Percentiles rank a stretch among this genome's conserved stretches.
phyloP scores from a whole-genome alignment of 35 echinoderm and acorn worm species.

The Apostichopus parvimensis region DNA sequence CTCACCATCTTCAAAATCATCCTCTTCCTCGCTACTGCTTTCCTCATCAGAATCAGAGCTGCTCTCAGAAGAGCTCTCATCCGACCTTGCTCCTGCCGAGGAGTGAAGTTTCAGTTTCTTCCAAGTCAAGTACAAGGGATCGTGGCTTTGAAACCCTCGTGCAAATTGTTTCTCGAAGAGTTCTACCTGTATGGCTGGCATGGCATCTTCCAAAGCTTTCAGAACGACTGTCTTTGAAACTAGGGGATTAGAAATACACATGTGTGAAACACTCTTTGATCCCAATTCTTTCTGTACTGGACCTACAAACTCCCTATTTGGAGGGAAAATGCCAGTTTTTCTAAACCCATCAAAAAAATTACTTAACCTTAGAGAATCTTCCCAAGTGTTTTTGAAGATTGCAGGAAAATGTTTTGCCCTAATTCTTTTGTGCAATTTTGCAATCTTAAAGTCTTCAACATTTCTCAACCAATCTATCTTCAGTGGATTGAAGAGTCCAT shows the following conservation, averaged over 20 bases:
- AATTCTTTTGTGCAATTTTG: background rate
- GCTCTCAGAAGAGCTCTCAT: slow-evolving; percentile 5
- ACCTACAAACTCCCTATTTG: slow-evolving; percentile 6
- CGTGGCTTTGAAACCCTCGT: slow-evolving; percentile 16
- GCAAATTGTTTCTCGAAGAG: slow-evolving; percentile 8
- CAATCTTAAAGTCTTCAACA: slow-evolving; percentile 22
- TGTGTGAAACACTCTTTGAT: background rate
- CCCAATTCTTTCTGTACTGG: background rate
- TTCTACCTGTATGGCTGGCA: slow-evolving; percentile 26
- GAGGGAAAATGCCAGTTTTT: slow-evolving; percentile 23
- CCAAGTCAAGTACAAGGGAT: slow-evolving; percentile 25
- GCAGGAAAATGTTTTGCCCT: background rate
- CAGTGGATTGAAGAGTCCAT: slow-evolving; percentile 1
- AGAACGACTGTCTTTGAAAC: slow-evolving; percentile 17
- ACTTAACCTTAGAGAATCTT: slow-evolving; percentile 36
- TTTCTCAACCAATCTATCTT: slow-evolving; percentile 30
- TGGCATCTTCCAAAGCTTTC: slow-evolving; percentile 29
- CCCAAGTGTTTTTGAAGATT: slow-evolving; percentile 9
- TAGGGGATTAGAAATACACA: background rate
- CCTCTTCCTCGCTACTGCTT: background rate
- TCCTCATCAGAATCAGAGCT: slow-evolving; percentile 27
- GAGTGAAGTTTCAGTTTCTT: slow-evolving; percentile 14
- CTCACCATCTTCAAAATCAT: background rate
- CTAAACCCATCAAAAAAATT: slow-evolving; percentile 29
- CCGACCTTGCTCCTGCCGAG: background rate